Evolutionary conservation across 1,140 invertebrate genomes (phyloP).

Genomic region (Apis florea): DNA sequence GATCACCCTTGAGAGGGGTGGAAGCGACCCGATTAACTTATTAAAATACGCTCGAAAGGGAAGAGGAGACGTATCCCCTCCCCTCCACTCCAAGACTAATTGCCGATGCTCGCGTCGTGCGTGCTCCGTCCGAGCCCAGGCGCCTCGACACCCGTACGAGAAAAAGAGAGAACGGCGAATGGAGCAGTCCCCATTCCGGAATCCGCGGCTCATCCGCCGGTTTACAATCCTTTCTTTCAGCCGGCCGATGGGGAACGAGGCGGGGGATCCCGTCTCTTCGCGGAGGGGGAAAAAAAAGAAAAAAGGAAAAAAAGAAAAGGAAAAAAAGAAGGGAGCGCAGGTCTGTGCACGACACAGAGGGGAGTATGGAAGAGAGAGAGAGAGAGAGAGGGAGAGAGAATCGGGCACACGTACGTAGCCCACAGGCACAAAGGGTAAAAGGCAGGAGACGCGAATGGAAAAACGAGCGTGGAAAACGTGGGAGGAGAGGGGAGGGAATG

Average conservation of each 20-base stretch:
- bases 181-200: slow-evolving; percentile 65
- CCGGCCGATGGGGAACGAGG: slow-evolving; percentile 47
- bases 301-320: not conserved
- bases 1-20: not conserved
- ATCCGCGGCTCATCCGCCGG: slow-evolving; percentile 69
- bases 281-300: not conserved
- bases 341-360: not conserved
- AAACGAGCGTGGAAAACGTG: slow-evolving; percentile 26
- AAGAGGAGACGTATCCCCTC: slow-evolving; percentile 38
- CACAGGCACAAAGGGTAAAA: slow-evolving; percentile 33
- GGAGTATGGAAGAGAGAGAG: not conserved
- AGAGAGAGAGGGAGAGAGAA: slow-evolving; percentile 2
- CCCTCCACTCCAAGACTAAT: slow-evolving; percentile 57
- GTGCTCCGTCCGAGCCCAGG: not conserved
- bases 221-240: slow-evolving; percentile 71
- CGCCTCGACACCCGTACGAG: slow-evolving; percentile 6
- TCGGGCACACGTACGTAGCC: slow-evolving; percentile 32
- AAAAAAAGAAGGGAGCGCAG: slow-evolving; percentile 6
- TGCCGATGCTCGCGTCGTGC: slow-evolving; percentile 39
- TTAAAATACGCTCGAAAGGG: slow-evolving; percentile 41
- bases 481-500: not conserved
- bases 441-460: slow-evolving; percentile 26
- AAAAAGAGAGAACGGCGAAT: slow-evolving; percentile 48
- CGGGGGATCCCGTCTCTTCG: slow-evolving; percentile 25
- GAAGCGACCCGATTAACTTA: slow-evolving; percentile 48